phyloP scores from a whole-genome alignment of 2,888 invertebrate species.

The Abrostola triplasia region DNA sequence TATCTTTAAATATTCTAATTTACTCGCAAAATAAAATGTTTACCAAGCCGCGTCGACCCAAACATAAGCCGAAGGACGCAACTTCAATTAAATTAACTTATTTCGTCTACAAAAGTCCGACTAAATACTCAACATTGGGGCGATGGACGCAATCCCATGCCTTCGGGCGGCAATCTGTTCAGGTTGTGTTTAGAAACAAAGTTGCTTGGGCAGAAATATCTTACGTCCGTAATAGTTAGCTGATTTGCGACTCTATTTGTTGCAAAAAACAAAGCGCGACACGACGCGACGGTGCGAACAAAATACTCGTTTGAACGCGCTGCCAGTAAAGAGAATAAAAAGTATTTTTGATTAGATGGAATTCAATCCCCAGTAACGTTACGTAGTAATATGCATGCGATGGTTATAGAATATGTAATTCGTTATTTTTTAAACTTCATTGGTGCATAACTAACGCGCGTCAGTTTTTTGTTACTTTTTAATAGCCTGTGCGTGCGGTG shows the following conservation, averaged over 20 bases:
- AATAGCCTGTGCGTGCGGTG: constrained; percentile 35
- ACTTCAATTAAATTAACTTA: background rate
- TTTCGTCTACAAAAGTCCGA: background rate
- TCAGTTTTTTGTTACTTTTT: constrained; percentile 37
- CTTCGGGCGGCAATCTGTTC: constrained; percentile 11
- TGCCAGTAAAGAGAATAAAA: constrained; percentile 28
- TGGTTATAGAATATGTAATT: constrained; percentile 38
- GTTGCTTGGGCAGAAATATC: constrained; percentile 36
- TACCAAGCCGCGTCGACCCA: no score
- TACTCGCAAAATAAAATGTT: background rate
- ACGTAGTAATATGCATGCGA: constrained; percentile 38
- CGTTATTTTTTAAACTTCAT: constrained; percentile 38
- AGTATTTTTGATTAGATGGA: constrained; percentile 34
- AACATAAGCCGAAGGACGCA: background rate
- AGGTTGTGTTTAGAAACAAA: constrained; percentile 36
- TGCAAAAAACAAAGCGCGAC: constrained; percentile 24
- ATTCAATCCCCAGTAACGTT: constrained; percentile 40
- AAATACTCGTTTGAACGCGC: constrained; percentile 35
- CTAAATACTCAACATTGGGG: constrained; percentile 1
- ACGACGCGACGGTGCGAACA: constrained; percentile 4
- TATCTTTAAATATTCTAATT: background rate
- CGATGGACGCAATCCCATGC: constrained; percentile 19
- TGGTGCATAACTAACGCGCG: constrained; percentile 49
- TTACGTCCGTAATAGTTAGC: constrained; percentile 32
- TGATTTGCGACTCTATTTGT: constrained; percentile 33